These are phyloP conservation scores for Bombylius discolor DNA, from an alignment of 2,888 invertebrate species.

Conservation along the genomic window DNA sequence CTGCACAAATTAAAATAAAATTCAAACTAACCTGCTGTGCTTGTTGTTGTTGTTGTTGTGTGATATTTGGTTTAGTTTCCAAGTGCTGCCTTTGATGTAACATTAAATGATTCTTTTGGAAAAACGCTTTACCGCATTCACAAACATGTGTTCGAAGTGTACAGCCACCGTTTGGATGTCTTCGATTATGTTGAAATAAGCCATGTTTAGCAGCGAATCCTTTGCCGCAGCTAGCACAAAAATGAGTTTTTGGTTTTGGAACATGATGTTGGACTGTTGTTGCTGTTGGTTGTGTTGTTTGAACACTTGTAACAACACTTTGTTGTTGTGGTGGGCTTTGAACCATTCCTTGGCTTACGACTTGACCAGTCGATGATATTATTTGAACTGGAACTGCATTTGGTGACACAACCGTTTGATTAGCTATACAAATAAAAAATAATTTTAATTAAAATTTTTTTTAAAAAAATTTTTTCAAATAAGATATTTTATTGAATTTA, in stretches of 20 bases:
- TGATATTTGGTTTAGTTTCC: constrained; percentile 35
- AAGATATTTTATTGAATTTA: constrained; percentile 2
- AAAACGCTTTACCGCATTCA: constrained; percentile 73
- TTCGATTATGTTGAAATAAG: constrained; percentile 62
- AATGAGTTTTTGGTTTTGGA: constrained; percentile 57
- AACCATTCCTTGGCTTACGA: constrained; percentile 35
- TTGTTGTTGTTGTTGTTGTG: constrained; percentile 34
- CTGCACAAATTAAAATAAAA: too few relatives aligned
- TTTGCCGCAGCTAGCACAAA: constrained; percentile 67
- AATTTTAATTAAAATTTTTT: constrained; percentile 5
- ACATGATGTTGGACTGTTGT: constrained; percentile 1
- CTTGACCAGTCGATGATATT: constrained; percentile 37
- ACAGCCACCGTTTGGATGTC: constrained; percentile 67
- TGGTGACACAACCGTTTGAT: constrained; percentile 33
- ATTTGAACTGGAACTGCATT: constrained; percentile 37
- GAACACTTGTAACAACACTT: constrained; percentile 24
- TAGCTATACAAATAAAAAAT: constrained; percentile 32
- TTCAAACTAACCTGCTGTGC: constrained; percentile 17
- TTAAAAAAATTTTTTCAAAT: not conserved
- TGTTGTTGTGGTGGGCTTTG: constrained; percentile 34
- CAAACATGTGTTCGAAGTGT: constrained; percentile 68
- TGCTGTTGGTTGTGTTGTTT: not conserved
- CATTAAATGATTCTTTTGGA: constrained; percentile 73
- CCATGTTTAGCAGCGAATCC: constrained; percentile 76
- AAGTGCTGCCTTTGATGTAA: constrained; percentile 66